phyloP scores from a whole-genome alignment of 2,888 invertebrate species.

The Tetragonula carbonaria region DNA sequence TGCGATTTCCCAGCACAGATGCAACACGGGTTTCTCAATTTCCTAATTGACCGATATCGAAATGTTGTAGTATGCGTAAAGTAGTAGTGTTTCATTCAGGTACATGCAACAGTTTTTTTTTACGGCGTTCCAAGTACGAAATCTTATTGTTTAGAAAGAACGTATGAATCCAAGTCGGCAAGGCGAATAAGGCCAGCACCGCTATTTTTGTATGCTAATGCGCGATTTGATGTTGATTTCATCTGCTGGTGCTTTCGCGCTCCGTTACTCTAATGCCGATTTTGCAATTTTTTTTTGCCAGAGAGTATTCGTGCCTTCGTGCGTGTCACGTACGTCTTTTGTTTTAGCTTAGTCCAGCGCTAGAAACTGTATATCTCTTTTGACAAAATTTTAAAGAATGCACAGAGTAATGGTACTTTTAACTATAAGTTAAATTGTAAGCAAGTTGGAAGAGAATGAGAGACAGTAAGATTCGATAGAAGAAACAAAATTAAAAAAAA shows the following conservation, averaged over 20 bases:
- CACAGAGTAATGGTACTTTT: not conserved
- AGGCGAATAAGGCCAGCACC: conserved; percentile 48
- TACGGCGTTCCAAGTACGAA: conserved; percentile 44
- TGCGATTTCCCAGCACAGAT: conserved; percentile 11
- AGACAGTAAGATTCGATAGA: not conserved
- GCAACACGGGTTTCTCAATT: conserved; percentile 46
- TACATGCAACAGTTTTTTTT: conserved; percentile 29
- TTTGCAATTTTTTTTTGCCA: conserved; percentile 40
- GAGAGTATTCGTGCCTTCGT: conserved; percentile 11
- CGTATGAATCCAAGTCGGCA: conserved; percentile 40
- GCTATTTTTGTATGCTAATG: conserved; percentile 68
- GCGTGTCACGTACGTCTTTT: not conserved
- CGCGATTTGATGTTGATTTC: conserved; percentile 60
- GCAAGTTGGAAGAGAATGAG: not conserved
- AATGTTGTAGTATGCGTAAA: conserved; percentile 8
- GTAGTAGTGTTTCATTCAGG: not conserved
- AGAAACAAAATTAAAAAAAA: not conserved
- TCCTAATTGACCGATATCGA: conserved; percentile 60
- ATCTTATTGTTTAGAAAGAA: conserved; percentile 55
- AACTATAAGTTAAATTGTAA: no score
- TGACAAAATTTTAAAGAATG: not conserved
- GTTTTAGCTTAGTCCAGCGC: no score
- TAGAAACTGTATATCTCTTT: not conserved
- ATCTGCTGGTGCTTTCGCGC: conserved; percentile 55
- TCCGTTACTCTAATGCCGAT: conserved; percentile 49